These are phyloP conservation scores for Oceanites oceanicus DNA, from an alignment of 2,113 vertebrate species.

Conservation along the genomic window DNA sequence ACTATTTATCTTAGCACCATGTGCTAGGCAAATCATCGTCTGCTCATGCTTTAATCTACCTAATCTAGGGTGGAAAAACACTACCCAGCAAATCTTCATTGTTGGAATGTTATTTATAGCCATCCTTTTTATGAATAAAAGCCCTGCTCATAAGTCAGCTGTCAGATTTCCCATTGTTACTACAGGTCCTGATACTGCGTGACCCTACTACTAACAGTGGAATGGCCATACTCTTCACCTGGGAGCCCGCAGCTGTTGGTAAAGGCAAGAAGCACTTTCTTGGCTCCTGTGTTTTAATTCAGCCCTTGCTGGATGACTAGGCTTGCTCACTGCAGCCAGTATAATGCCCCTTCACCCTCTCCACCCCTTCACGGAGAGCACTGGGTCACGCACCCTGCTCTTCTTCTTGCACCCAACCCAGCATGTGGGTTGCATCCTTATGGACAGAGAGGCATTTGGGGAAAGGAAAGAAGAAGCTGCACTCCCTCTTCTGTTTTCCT, in stretches of 20 bases:
- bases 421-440: rapidly evolving
- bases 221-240: not conserved
- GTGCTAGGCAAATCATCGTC: not conserved
- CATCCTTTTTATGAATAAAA: not conserved
- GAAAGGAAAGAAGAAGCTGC: not conserved
- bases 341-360: rapidly evolving
- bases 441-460: rapidly evolving
- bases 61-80: not conserved
- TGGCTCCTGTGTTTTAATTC: not conserved
- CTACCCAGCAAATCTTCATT: not conserved
- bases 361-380: rapidly evolving
- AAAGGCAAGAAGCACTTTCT: not conserved
- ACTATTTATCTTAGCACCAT: not conserved
- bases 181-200: not conserved
- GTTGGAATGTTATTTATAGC: not conserved
- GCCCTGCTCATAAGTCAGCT: not conserved
- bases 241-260: not conserved
- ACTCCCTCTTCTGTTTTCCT: not conserved
- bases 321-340: not conserved
- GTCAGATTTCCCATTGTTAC: not conserved
- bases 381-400: not conserved
- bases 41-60: not conserved
- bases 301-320: not conserved
- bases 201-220: not conserved
- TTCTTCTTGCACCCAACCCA: not conserved